phyloP scores from a whole-genome alignment of 2,113 vertebrate genomes.

The Ciconia boyciana region DNA sequence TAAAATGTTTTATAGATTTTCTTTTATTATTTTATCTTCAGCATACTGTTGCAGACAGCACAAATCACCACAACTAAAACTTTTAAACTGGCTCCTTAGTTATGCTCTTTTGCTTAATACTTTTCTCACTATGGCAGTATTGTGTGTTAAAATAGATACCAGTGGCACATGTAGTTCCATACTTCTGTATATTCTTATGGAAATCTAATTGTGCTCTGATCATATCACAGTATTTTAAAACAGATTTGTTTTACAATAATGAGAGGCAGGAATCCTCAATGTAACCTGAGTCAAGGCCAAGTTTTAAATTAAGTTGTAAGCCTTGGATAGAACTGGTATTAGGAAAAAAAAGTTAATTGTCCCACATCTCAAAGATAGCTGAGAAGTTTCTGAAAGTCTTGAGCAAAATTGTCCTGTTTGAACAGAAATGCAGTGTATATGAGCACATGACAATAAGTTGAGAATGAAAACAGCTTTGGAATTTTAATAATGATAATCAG shows the following conservation, averaged over 20 bases:
- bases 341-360: not conserved
- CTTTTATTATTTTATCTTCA: not conserved
- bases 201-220: not conserved
- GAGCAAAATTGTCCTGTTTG: not conserved
- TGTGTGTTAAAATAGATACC: not conserved
- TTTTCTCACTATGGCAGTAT: not conserved
- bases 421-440: not conserved
- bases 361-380: not conserved
- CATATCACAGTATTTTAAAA: not conserved
- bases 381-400: not conserved
- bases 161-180: not conserved
- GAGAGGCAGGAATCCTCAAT: not conserved
- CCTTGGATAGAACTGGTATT: not conserved
- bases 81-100: not conserved
- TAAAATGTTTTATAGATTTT: not conserved
- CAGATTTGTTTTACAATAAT: not conserved
- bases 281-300: not conserved
- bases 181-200: not conserved
- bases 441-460: not conserved
- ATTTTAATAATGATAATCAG: not conserved
- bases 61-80: not conserved
- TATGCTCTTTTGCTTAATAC: not conserved
- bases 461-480: not conserved
- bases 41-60: not conserved
- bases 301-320: constrained; percentile 26